Percentiles rank a stretch among this genome's conserved stretches.
phyloP scores from a whole-genome alignment of 2,888 invertebrate genomes.

The Cheilosia pagana region DNA sequence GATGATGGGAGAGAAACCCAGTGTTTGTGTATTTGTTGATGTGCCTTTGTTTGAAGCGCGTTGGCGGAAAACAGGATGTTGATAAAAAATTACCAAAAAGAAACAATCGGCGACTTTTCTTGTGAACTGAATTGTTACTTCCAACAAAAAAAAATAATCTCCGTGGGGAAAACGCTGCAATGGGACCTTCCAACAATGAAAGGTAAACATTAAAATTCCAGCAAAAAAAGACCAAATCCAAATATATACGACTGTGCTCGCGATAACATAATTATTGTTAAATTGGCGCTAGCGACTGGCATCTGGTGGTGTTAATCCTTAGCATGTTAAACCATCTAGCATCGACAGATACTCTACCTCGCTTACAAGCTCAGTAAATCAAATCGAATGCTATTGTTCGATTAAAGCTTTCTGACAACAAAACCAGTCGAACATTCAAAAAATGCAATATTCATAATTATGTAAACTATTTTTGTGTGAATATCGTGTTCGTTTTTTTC shows the following conservation, averaged over 20 bases:
- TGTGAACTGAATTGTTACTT: constrained; percentile 58
- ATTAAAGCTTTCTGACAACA: constrained; percentile 9
- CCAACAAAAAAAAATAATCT: constrained; percentile 33
- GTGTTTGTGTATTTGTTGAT: constrained; percentile 49
- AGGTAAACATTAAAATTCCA: constrained; percentile 38
- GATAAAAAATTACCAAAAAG: constrained; percentile 39
- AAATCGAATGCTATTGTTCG: constrained; percentile 23
- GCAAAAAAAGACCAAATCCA: too few species aligned
- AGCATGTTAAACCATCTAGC: too few species aligned
- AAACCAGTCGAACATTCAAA: not conserved
- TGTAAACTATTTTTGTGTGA: constrained; percentile 4
- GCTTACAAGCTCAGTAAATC: constrained; percentile 3
- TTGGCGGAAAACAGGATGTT: constrained; percentile 74
- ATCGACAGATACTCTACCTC: not conserved
- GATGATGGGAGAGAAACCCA: constrained; percentile 49
- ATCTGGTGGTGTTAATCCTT: not conserved
- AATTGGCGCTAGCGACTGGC: constrained; percentile 32
- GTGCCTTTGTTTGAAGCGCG: constrained; percentile 69
- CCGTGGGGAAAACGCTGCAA: constrained; percentile 31
- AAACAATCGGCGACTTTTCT: constrained; percentile 65
- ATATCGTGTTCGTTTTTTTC: constrained; percentile 14
- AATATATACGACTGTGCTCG: not conserved
- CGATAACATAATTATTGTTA: constrained; percentile 52
- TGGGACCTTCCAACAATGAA: constrained; percentile 31
- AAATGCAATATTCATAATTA: constrained; percentile 22